Percentiles rank a stretch among this genome's conserved stretches.
phyloP scores from a whole-genome alignment of 2,797 vertebrate genomes.

The Heteromormyrus szaboi region DNA sequence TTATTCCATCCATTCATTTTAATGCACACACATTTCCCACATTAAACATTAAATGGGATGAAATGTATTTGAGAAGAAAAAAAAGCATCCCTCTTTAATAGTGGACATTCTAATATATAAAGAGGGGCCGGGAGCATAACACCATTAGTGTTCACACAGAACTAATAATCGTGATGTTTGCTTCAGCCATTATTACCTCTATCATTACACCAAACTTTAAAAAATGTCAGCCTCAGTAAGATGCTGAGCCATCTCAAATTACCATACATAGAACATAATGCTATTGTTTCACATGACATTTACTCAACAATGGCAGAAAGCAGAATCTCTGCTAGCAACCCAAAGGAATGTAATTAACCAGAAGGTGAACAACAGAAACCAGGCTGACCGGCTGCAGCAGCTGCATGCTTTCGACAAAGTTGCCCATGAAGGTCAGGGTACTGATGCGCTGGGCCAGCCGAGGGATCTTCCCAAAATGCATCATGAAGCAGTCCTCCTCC shows the following conservation, averaged over 20 bases:
- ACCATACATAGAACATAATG: background rate
- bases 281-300: background rate
- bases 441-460: slow-evolving; percentile 79
- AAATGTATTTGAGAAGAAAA: background rate
- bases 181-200: background rate
- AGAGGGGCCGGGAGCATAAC: background rate
- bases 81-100: background rate
- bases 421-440: slow-evolving; percentile 91
- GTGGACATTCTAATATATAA: background rate
- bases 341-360: background rate
- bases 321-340: background rate
- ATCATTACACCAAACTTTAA: background rate
- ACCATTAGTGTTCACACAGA: background rate
- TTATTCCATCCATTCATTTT: background rate
- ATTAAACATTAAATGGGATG: background rate
- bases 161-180: background rate
- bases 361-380: background rate
- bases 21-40: background rate
- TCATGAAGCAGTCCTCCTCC: slow-evolving; percentile 82
- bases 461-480: slow-evolving; percentile 82
- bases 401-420: slow-evolving; percentile 77
- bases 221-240: background rate
- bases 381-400: slow-evolving; percentile 78
- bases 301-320: background rate
- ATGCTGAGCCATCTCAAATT: background rate